phyloP scores from a whole-genome alignment of 2,888 invertebrate genomes.

The Hirtodrosophila alboralis region DNA sequence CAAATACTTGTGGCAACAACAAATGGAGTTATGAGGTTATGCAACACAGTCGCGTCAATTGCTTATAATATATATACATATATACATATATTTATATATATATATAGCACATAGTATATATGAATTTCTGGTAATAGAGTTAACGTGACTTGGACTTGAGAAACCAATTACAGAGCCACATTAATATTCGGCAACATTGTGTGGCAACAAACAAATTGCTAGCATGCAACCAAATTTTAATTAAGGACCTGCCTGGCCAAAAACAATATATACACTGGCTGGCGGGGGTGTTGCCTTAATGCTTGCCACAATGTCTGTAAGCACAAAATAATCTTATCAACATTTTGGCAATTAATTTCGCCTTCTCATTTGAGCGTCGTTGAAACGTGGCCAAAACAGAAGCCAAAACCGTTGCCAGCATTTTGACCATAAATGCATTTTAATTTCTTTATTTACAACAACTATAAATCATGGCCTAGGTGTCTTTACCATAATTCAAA shows the following conservation, averaged over 20 bases:
- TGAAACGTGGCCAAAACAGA: constrained; percentile 43
- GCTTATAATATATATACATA: constrained; percentile 16
- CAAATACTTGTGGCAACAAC: constrained; percentile 25
- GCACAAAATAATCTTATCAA: constrained; percentile 69
- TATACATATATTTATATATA: too few relatives aligned
- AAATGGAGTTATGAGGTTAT: constrained; percentile 46
- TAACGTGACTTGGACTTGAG: constrained; percentile 75
- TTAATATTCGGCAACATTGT: constrained; percentile 69
- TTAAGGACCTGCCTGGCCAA: constrained; percentile 61
- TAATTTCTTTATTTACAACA: constrained; percentile 78
- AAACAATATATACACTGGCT: background rate
- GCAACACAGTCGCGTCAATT: constrained; percentile 38
- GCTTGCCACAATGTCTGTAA: constrained; percentile 14
- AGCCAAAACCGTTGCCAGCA: too few relatives aligned
- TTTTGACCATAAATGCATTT: constrained; percentile 74
- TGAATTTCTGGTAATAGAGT: constrained; percentile 72
- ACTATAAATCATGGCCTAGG: constrained; percentile 72
- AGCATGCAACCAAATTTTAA: constrained; percentile 73
- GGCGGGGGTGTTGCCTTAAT: constrained; percentile 34
- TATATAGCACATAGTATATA: constrained; percentile 33
- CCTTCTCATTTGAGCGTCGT: constrained; percentile 34
- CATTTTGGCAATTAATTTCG: constrained; percentile 74
- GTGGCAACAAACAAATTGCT: constrained; percentile 43
- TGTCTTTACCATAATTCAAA: constrained; percentile 72
- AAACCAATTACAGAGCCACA: constrained; percentile 74